These are phyloP conservation scores for Dermochelys coriacea DNA, from an alignment of 2,797 vertebrate species.

Conservation along the genomic window DNA sequence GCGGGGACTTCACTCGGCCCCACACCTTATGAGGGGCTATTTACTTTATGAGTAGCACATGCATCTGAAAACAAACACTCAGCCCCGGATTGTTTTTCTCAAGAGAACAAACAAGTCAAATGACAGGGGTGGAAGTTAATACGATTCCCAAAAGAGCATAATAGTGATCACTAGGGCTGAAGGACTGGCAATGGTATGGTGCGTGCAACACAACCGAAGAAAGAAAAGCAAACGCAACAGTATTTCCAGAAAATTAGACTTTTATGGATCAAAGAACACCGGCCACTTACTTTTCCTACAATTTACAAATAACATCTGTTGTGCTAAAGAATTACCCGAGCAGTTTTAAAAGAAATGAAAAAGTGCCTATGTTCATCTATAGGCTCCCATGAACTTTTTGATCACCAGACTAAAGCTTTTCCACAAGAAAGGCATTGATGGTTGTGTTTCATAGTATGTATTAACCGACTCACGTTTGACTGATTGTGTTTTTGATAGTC, in stretches of 20 bases:
- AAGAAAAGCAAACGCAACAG: not conserved
- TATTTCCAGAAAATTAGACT: not conserved
- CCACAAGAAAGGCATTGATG: not conserved
- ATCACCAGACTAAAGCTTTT: too few species aligned
- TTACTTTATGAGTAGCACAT: not conserved
- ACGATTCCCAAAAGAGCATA: not conserved
- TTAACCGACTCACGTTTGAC: not conserved
- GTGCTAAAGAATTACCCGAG: not conserved
- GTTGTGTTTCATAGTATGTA: not conserved
- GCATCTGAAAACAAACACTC: not conserved
- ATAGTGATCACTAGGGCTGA: not conserved
- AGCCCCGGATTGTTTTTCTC: not conserved
- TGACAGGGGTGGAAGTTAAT: not conserved
- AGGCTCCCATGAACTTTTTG: not conserved
- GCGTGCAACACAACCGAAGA: not conserved
- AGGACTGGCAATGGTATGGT: not conserved
- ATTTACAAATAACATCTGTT: not conserved
- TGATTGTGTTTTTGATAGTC: not conserved
- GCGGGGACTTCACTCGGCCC: not conserved
- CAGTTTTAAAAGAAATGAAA: not conserved
- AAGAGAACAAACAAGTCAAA: not conserved
- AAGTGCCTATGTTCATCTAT: not conserved
- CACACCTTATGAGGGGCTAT: not conserved
- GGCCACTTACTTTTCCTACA: not conserved
- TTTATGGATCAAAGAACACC: not conserved